Base-by-base conservation (phyloP, 2,888 invertebrate species). In the Hyposoter dolosus region DNA sequence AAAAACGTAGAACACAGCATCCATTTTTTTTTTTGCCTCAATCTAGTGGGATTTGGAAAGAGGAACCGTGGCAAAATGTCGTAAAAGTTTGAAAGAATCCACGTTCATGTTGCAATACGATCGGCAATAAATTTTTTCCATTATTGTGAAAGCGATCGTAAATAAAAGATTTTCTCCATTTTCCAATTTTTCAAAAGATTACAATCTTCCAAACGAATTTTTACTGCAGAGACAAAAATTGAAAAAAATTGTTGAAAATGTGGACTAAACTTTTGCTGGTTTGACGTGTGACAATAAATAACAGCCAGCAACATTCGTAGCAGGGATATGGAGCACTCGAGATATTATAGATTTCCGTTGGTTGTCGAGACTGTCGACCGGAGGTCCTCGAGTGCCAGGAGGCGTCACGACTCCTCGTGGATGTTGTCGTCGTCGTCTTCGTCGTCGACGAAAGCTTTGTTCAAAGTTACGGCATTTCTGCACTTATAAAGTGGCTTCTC, bases 401-500 rank as follows among this genome's bases (percentile, higher is more conserved):
- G 71, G 74, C 72, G 47, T 35, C 32, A 50, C 53, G 40, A 56
- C 66, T 75, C 82, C 53, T 32, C 60, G 82, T 76, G 69, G 23
- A 71, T 60, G 80, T 79, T 77, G 32, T 71, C 66, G 75, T 75
- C 35, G 50, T 45, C 65, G 76, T 23, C 50, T 76, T 71, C 69
- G 65, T 50, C 53, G 72, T 50, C 63, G 68, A 32, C 23, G 77
- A 47, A 40, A 28, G 66, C 65, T 65, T 81, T 35, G 74, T 69
- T 69, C 66, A 69, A 82, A 79, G 78, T 83, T 82, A 84, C 77
- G 78, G 68, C 56, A 85, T 88, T 88, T 86, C 86, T 86, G 87
- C 86, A 88, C 85, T 87, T 76, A 78, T 75, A 17, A 56, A 65
- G 77, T 79, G 53, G 17, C 28, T 76, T 77, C 88, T 80, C 84